Evolutionary conservation across 2,888 invertebrate species (phyloP).

Genomic region (Ernsta delagoae): DNA sequence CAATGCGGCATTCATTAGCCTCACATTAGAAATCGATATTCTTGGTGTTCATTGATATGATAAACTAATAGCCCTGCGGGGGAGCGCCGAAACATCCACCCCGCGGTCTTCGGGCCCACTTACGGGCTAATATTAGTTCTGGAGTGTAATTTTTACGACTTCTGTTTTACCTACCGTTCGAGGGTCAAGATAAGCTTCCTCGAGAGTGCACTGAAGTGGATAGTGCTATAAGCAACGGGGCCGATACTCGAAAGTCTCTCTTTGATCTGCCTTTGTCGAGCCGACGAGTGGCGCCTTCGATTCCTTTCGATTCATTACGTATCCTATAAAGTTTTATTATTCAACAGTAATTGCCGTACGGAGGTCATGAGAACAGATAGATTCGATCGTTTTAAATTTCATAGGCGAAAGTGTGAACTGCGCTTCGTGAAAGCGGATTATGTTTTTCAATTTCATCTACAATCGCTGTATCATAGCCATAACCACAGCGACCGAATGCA

Average conservation of each 20-base stretch:
- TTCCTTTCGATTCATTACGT: slow-evolving; percentile 52
- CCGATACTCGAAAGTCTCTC: slow-evolving; percentile 68
- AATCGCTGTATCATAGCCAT: slow-evolving; percentile 40
- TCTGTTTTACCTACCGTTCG: slow-evolving; percentile 75
- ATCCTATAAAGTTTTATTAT: slow-evolving; percentile 67
- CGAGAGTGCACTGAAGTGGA: slow-evolving; percentile 69
- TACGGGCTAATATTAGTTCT: slow-evolving; percentile 64
- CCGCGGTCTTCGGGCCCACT: slow-evolving; percentile 61
- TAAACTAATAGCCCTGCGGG: slow-evolving; percentile 69
- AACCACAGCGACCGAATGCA: slow-evolving; percentile 27
- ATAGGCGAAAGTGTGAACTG: slow-evolving; percentile 66
- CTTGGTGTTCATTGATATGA: slow-evolving; percentile 63
- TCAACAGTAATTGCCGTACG: slow-evolving; percentile 52
- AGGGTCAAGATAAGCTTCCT: slow-evolving; percentile 71
- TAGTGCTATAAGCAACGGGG: slow-evolving; percentile 57
- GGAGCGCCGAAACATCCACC: slow-evolving; percentile 56
- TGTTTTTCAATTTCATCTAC: slow-evolving; percentile 61
- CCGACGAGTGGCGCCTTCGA: slow-evolving; percentile 55
- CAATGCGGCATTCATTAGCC: slow-evolving; percentile 64
- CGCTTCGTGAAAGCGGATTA: slow-evolving; percentile 67
- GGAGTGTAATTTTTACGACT: slow-evolving; percentile 78
- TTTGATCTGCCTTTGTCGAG: slow-evolving; percentile 67
- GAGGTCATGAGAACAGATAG: slow-evolving; percentile 64
- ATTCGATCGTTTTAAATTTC: slow-evolving; percentile 62
- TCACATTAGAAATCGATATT: slow-evolving; percentile 73